Conservation (phyloP, 2,797 vertebrate genomes). For the Aselliscus stoliczkanus region DNA sequence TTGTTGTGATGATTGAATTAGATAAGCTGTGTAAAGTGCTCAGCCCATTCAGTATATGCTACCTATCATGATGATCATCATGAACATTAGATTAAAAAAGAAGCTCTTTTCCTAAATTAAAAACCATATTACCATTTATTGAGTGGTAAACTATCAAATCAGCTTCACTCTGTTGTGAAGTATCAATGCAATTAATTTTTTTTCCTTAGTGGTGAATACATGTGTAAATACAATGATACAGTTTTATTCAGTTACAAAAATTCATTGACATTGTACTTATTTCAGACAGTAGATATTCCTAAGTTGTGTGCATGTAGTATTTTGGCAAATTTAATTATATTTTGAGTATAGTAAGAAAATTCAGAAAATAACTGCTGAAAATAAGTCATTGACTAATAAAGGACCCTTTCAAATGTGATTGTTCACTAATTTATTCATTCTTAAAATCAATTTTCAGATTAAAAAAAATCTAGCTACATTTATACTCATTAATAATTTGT, state of each 20-base stretch:
- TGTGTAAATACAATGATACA: not conserved
- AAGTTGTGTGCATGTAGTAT: not conserved
- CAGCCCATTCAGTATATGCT: not conserved
- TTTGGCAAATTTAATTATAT: conserved; percentile 17
- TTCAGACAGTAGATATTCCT: not conserved
- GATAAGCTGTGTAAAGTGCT: not conserved
- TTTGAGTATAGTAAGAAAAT: not conserved
- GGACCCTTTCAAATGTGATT: conserved; percentile 32
- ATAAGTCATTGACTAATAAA: conserved; percentile 19
- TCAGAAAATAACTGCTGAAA: conserved; percentile 13
- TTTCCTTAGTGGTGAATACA: not conserved
- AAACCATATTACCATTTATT: not conserved
- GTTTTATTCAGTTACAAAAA: not conserved
- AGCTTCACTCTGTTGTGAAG: not conserved
- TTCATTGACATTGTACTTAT: not conserved
- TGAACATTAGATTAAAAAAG: not conserved
- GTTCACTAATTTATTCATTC: not conserved
- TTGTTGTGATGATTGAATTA: not conserved
- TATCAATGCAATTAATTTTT: conserved; percentile 2
- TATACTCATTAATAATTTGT: conserved; percentile 32
- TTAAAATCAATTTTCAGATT: conserved; percentile 42
- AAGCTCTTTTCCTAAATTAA: conserved; percentile 8
- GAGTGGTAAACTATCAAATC: not conserved
- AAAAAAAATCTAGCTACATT: not conserved
- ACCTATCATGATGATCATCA: not conserved